Evolutionary conservation across 2,797 vertebrate genomes (phyloP).

Genomic region (Psittacula echo): DNA sequence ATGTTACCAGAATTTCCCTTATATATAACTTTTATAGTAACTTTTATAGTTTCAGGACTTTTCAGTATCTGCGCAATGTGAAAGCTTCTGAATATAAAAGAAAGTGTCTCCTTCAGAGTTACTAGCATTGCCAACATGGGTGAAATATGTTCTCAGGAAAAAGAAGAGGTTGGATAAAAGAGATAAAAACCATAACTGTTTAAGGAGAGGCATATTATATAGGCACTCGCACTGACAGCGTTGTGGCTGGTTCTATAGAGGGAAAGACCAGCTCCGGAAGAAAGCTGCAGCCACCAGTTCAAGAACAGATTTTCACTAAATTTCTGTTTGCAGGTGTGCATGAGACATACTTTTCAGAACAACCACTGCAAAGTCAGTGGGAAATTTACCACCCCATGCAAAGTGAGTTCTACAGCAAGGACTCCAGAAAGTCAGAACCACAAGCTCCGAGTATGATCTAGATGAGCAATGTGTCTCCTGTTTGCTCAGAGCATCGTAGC

Average conservation of each 20-base stretch:
- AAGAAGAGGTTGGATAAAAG: background rate
- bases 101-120: conserved; percentile 62
- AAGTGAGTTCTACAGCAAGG: background rate
- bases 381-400: background rate
- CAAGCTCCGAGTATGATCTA: background rate
- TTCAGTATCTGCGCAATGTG: conserved; percentile 26
- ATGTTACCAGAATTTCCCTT: conserved; percentile 71
- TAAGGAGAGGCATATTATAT: background rate
- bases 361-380: background rate
- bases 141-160: background rate
- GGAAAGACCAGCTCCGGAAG: background rate
- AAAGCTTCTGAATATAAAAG: conserved; percentile 64
- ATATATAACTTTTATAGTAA: conserved; percentile 63
- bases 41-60: conserved; percentile 54
- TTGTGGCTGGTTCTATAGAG: background rate
- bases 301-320: background rate
- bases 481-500: background rate
- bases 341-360: accelerated
- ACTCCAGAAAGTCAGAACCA: background rate
- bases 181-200: background rate
- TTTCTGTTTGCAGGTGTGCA: accelerated
- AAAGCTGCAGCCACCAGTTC: background rate
- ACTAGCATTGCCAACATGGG: background rate
- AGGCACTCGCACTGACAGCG: background rate
- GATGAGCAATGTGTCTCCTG: background rate